A percentile compares a stretch with the other conserved stretches of the same genome.
These are phyloP conservation scores for Achatina immaculata DNA, from an alignment of 1,140 invertebrate species.

Conservation along the genomic window DNA sequence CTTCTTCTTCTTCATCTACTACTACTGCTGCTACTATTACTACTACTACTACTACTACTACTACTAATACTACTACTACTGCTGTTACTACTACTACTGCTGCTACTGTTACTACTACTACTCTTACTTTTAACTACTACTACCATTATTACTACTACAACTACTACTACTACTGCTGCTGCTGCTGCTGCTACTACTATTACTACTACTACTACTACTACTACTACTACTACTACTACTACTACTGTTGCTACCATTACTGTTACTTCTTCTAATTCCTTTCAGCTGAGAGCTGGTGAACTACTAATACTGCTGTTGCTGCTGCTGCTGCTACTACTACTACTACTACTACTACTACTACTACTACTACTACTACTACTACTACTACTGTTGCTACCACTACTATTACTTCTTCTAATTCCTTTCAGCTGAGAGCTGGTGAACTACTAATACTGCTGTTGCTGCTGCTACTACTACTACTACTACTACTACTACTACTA, in stretches of 20 bases:
- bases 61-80: background rate
- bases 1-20: background rate
- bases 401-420: conserved; percentile 31
- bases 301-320: conserved; percentile 12
- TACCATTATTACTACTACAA: conserved; percentile 10
- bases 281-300: background rate
- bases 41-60: conserved; percentile 14
- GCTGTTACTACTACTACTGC: background rate
- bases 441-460: conserved; percentile 1
- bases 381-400: conserved; percentile 31
- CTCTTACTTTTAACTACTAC: background rate
- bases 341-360: conserved; percentile 26
- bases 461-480: conserved; percentile 28
- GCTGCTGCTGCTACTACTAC: conserved; percentile 19
- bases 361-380: conserved; percentile 27
- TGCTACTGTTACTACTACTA: background rate
- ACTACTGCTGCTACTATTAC: background rate
- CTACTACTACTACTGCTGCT: conserved; percentile 14
- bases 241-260: conserved; percentile 33
- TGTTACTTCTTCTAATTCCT: conserved; percentile 26
- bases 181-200: conserved; percentile 7
- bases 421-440: background rate
- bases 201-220: conserved; percentile 33
- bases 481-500: conserved; percentile 21
- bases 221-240: conserved; percentile 39